These are phyloP conservation scores for Drosophila formosana DNA, from an alignment of 2,888 invertebrate genomes.

Conservation along the genomic window DNA sequence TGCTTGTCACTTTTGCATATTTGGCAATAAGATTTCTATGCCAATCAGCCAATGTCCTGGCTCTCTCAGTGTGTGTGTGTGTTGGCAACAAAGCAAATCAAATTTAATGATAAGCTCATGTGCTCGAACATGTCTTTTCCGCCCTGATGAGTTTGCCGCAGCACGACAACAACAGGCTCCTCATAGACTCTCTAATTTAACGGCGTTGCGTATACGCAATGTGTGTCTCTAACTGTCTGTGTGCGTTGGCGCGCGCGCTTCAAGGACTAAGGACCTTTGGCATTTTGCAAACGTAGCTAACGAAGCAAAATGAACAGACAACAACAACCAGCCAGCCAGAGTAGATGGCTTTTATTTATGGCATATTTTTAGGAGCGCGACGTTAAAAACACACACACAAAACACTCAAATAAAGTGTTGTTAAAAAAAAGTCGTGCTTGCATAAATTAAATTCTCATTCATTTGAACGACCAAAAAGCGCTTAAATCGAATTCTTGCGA, in stretches of 20 bases:
- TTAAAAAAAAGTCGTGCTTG: slow-evolving; percentile 20
- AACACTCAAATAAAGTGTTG: slow-evolving; percentile 59
- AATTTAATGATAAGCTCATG: slow-evolving; percentile 76
- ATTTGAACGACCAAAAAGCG: background rate
- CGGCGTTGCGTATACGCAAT: slow-evolving; percentile 58
- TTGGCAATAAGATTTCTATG: slow-evolving; percentile 23
- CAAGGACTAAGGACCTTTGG: slow-evolving; percentile 46
- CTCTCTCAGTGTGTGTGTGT: slow-evolving; percentile 25
- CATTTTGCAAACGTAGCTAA: slow-evolving; percentile 60
- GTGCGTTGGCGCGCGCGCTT: slow-evolving; percentile 4
- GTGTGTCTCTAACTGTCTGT: slow-evolving; percentile 25
- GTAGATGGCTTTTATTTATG: slow-evolving; percentile 72
- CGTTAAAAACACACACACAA: slow-evolving; percentile 40
- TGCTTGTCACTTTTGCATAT: slow-evolving; percentile 54
- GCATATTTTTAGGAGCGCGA: slow-evolving; percentile 72
- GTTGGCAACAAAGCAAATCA: slow-evolving; percentile 72
- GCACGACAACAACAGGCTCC: slow-evolving; percentile 51
- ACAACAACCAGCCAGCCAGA: slow-evolving; percentile 39
- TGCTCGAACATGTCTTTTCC: slow-evolving; percentile 70
- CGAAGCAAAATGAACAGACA: slow-evolving; percentile 66
- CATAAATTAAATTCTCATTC: slow-evolving; percentile 44
- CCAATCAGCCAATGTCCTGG: slow-evolving; percentile 30
- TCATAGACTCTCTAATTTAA: slow-evolving; percentile 68
- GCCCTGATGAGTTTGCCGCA: slow-evolving; percentile 57
- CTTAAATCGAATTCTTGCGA: slow-evolving; percentile 41